Conservation (phyloP, 2,888 invertebrate species). For the Polymixis flavicincta region DNA sequence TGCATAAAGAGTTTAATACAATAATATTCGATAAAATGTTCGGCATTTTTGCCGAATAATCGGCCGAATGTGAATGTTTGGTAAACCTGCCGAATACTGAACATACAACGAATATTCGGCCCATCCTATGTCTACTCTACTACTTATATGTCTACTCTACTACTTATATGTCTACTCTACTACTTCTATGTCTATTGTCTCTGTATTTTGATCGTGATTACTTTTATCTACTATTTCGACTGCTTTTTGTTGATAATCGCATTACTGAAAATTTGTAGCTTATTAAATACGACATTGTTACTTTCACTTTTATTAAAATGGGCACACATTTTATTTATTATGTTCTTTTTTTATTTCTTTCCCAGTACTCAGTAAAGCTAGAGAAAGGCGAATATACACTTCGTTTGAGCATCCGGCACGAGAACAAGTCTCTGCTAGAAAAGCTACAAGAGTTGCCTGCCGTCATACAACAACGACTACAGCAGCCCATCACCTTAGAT, state of each 20-base stretch:
- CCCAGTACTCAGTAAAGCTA: constrained; percentile 95
- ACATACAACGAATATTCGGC: too few relatives aligned
- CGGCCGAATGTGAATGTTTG: too few relatives aligned
- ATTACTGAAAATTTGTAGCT: background rate
- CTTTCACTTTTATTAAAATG: background rate
- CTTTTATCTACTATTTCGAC: background rate
- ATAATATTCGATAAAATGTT: too few relatives aligned
- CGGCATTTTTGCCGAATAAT: too few relatives aligned
- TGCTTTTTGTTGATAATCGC: background rate
- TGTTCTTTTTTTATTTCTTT: constrained; percentile 38
- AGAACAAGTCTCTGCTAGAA: constrained; percentile 95
- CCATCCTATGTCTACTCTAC: too few relatives aligned
- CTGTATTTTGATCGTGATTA: background rate
- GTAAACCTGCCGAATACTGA: too few relatives aligned
- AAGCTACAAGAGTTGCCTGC: constrained; percentile 95
- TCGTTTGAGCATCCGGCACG: constrained; percentile 97
- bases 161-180: too few relatives aligned
- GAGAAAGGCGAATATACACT: constrained; percentile 98
- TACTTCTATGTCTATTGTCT: background rate
- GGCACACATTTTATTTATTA: too few relatives aligned
- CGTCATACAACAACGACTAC: constrained; percentile 94
- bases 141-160: too few relatives aligned
- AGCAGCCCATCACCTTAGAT: constrained; percentile 93
- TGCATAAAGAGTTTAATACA: too few relatives aligned
- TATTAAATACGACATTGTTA: constrained; percentile 24